Evolutionary conservation across 2,888 invertebrate genomes (phyloP).

Genomic region (Tenthredo livida): DNA sequence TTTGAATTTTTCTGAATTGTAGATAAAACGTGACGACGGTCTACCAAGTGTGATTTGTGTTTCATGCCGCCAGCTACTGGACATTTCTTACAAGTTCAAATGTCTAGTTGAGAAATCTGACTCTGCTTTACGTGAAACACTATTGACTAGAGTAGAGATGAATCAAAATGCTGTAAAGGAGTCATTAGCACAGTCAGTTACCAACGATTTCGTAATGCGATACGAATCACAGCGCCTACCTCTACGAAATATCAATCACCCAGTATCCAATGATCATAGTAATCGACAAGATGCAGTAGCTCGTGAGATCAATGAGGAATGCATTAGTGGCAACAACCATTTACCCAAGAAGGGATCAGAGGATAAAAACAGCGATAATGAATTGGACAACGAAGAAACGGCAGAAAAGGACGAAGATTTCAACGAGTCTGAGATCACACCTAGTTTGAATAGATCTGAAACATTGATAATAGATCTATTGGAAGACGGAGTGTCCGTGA

Average conservation of each 20-base stretch:
- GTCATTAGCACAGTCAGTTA: conserved; percentile 56
- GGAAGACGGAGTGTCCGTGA: conserved; percentile 50
- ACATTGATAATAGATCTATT: conserved; percentile 51
- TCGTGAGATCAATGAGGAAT: no score
- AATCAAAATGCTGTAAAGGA: conserved; percentile 46
- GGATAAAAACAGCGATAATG: background rate
- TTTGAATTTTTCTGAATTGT: conserved; percentile 39
- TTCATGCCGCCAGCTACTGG: conserved; percentile 68
- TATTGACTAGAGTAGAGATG: conserved; percentile 55
- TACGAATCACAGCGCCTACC: no score
- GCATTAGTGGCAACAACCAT: background rate
- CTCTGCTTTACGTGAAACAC: conserved; percentile 65
- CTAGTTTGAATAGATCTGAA: background rate
- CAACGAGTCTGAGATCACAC: background rate
- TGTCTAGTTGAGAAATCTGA: conserved; percentile 71
- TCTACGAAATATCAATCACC: no score
- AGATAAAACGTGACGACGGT: conserved; percentile 72
- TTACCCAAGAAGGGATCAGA: no score
- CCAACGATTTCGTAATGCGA: conserved; percentile 24
- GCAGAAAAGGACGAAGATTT: background rate
- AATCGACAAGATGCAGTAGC: no score
- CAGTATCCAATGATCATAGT: no score
- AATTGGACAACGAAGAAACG: background rate
- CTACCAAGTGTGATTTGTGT: conserved; percentile 69
- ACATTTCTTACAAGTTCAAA: conserved; percentile 70